phyloP scores from a whole-genome alignment of 2,113 vertebrate species.

The Gavia stellata region DNA sequence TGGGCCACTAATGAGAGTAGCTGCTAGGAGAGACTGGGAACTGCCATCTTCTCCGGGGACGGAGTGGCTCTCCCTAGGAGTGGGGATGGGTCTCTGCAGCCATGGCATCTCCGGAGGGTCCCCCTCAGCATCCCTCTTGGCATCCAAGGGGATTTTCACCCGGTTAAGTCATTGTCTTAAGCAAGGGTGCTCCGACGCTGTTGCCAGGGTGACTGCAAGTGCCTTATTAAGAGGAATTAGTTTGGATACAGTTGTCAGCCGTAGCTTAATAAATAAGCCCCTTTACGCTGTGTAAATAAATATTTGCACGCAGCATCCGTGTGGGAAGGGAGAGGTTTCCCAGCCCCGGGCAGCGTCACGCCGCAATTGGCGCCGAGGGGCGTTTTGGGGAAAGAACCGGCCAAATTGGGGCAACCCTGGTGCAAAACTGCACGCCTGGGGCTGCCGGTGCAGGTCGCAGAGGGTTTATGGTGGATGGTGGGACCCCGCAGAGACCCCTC shows the following conservation, averaged over 20 bases:
- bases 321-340: background rate
- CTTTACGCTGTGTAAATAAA: conserved; percentile 49
- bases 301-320: background rate
- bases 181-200: background rate
- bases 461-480: rapidly evolving
- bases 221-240: conserved; percentile 65
- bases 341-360: background rate
- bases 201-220: conserved; percentile 31
- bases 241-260: conserved; percentile 28
- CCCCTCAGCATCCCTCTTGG: background rate
- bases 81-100: rapidly evolving
- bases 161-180: background rate
- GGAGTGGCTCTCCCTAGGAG: background rate
- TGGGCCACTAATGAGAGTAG: background rate
- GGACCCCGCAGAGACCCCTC: background rate
- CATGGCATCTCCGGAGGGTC: background rate
- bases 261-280: conserved; percentile 60
- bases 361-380: rapidly evolving
- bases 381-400: rapidly evolving
- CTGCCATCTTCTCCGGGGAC: background rate
- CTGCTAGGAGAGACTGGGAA: background rate
- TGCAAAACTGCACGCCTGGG: background rate
- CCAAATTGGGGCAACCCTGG: background rate
- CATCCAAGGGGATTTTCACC: background rate
- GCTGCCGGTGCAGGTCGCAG: background rate